These are phyloP conservation scores for Drosophila baimaii DNA, from an alignment of 1,140 invertebrate genomes.

Conservation along the genomic window DNA sequence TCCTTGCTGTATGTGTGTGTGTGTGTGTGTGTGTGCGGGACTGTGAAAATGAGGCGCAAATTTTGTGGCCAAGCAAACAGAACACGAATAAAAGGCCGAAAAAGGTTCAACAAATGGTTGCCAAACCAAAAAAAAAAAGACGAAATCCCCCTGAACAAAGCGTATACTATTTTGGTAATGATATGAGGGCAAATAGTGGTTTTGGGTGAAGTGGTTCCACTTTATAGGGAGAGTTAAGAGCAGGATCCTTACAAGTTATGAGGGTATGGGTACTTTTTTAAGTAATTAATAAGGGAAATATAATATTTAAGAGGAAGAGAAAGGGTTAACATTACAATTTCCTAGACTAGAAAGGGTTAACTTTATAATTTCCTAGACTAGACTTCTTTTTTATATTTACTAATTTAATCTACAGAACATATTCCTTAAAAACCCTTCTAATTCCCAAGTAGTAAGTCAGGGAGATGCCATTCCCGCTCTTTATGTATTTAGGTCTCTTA, in stretches of 20 bases:
- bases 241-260: not conserved
- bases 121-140: conserved; percentile 63
- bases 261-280: not conserved
- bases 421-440: too few species aligned
- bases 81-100: conserved; percentile 51
- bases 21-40: conserved; percentile 5
- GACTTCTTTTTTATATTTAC: too few species aligned
- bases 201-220: not conserved
- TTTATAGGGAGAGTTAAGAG: conserved; percentile 18
- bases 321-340: too few species aligned
- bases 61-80: conserved; percentile 69
- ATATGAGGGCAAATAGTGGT: conserved; percentile 54
- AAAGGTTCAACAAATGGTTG: conserved; percentile 82
- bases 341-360: too few species aligned
- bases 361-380: too few species aligned
- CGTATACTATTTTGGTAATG: conserved; percentile 75
- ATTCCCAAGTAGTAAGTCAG: too few species aligned
- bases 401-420: too few species aligned
- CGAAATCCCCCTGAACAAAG: conserved; percentile 45
- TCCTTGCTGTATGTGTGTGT: conserved; percentile 10
- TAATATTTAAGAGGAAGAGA: not conserved
- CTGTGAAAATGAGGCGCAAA: conserved; percentile 77
- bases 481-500: too few species aligned
- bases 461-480: too few species aligned
- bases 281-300: conserved; percentile 1